Evolutionary conservation across 2,888 invertebrate species (phyloP).

Genomic region (Phlogophora meticulosa): DNA sequence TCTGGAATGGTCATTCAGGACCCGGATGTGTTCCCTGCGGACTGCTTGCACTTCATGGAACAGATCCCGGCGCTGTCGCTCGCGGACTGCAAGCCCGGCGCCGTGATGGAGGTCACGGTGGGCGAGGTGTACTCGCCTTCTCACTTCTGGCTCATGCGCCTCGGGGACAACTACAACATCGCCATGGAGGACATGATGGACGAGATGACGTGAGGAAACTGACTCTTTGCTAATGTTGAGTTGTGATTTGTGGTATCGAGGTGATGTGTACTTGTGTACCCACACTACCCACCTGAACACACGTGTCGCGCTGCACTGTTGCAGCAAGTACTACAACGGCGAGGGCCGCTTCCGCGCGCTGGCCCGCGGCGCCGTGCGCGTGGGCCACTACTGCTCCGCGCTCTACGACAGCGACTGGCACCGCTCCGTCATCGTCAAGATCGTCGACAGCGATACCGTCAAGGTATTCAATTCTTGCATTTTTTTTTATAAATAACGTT

Average conservation of each 20-base stretch:
- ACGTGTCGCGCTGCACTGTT: slow-evolving; percentile 5
- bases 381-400: slow-evolving; percentile 87
- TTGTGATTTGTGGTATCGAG: neutral
- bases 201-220: slow-evolving; percentile 85
- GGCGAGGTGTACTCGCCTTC: slow-evolving; percentile 91
- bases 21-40: slow-evolving; percentile 84
- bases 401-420: slow-evolving; percentile 88
- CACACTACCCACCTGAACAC: neutral
- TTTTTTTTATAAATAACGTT: too few relatives aligned
- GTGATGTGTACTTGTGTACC: neutral
- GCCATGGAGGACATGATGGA: slow-evolving; percentile 89
- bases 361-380: slow-evolving; percentile 80
- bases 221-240: neutral
- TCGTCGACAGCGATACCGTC: slow-evolving; percentile 83
- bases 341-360: slow-evolving; percentile 75
- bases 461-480: slow-evolving; percentile 71
- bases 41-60: slow-evolving; percentile 84
- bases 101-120: slow-evolving; percentile 83
- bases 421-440: slow-evolving; percentile 86
- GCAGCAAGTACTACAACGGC: slow-evolving; percentile 78
- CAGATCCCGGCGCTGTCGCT: slow-evolving; percentile 72
- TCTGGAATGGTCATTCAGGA: too few relatives aligned
- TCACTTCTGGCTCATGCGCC: slow-evolving; percentile 90
- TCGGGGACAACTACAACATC: slow-evolving; percentile 74
- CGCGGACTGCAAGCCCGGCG: slow-evolving; percentile 69